Evolutionary conservation across 2,888 invertebrate genomes (phyloP).

Genomic region (Cheilosia vulpina): DNA sequence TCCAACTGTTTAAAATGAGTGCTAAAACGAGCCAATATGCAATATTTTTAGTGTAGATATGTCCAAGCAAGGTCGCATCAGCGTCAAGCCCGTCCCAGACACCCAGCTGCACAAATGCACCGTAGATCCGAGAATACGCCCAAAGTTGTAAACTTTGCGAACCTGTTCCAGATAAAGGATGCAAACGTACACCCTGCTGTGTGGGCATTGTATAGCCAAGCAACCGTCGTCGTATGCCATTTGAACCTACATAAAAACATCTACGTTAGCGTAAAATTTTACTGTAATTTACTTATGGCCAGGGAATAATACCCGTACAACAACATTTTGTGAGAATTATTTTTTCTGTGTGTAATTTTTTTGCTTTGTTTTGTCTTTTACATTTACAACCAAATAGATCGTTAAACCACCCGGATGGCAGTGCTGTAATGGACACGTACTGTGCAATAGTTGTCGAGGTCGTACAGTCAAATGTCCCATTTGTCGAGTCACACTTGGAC

Average conservation of each 20-base stretch:
- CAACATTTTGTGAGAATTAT: neutral
- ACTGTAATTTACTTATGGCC: conserved; percentile 54
- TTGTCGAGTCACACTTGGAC: conserved; percentile 83
- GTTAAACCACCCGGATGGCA: conserved; percentile 84
- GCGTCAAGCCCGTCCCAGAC: no score
- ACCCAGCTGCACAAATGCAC: no score
- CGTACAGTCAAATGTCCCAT: conserved; percentile 84
- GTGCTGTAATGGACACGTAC: conserved; percentile 84
- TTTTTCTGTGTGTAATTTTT: neutral
- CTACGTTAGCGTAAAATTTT: conserved; percentile 23
- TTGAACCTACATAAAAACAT: conserved; percentile 20
- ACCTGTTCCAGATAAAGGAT: no score
- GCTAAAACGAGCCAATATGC: no score
- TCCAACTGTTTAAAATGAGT: no score
- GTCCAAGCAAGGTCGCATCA: no score
- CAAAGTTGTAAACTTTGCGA: no score
- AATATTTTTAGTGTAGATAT: no score
- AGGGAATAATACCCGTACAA: conserved; percentile 43
- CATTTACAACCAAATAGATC: conserved; percentile 78
- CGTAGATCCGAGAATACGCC: no score
- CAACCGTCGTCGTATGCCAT: conserved; percentile 2
- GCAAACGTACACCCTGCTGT: no score
- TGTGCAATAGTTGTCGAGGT: conserved; percentile 84
- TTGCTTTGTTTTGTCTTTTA: neutral
- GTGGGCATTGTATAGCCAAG: neutral